Base-by-base conservation (phyloP, 1,140 invertebrate genomes). In the Drosophila varians region DNA sequence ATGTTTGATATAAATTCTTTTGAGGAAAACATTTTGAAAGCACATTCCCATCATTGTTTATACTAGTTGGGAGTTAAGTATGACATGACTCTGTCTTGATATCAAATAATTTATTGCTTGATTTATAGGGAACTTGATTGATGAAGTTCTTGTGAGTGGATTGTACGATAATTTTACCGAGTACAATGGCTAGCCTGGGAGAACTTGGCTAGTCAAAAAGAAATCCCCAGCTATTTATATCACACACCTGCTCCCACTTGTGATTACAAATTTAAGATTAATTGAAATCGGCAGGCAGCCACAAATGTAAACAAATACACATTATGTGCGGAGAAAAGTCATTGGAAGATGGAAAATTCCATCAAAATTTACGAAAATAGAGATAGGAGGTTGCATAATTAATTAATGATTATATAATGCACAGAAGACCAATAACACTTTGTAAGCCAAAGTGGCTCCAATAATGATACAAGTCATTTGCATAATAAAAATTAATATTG, bases 111-210 rank as follows among this genome's bases (percentile, higher is more conserved):
- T 86, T 74, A 86, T 80, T 46, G 18, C 64, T 74, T 86, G 69
- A 86, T 80, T 86, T 86, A 86, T 80, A 55, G 68, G 55, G 55
- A 45, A 51, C 51, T 87, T 86, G 76, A 87, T 79, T 80, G 76
- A 86, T 86, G 76, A 77, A 87, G 68, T 77, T 70, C 61, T 58
- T 76, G 52, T 51, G 23, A 78, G 71, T 72, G 82, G 66, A 65
- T 69, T 64, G 80, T 51, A 73, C 75, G 75, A 84, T 76, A 65
- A 76, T 60, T 84, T 80, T 76, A 42, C 42, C 34, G 34, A 36
- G 14, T 3, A 8, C 26, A 43, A 8, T 23, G 25, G 11, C n/a
- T n/a, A 42, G 23, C 36, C 19, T 46, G 21, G n/a, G n/a, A n/a
- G n/a, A n/a, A n/a, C n/a, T n/a, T n/a, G n/a, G n/a, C n/a, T n/a